Conservation (phyloP, 1,140 invertebrate species). For the Heliconius hermathena region DNA sequence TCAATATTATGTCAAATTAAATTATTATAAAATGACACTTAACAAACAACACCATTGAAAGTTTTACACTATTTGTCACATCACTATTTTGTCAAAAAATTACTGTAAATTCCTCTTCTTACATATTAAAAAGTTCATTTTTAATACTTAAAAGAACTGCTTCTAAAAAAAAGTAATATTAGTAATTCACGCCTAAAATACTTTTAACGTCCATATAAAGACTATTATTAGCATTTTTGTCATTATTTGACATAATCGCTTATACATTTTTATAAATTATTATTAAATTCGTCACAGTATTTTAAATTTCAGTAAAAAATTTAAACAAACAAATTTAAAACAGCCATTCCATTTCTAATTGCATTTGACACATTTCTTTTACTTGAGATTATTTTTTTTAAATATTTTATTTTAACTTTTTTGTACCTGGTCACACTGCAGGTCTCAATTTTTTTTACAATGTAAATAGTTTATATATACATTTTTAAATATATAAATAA, state of each 20-base stretch:
- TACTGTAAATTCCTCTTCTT: neutral
- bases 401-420: neutral
- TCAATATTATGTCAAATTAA: neutral
- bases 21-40: neutral
- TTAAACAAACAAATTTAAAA: neutral
- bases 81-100: neutral
- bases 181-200: neutral
- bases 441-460: slow-evolving; percentile 28
- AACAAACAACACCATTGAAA: neutral
- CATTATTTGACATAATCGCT: neutral
- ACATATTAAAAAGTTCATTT: neutral
- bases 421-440: slow-evolving; percentile 36
- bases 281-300: neutral
- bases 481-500: slow-evolving; percentile 38
- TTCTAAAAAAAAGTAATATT: neutral
- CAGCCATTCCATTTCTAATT: slow-evolving; percentile 5
- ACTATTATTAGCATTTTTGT: neutral
- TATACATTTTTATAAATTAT: neutral
- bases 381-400: neutral
- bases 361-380: neutral
- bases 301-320: neutral
- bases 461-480: slow-evolving; percentile 43
- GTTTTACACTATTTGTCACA: neutral
- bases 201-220: neutral
- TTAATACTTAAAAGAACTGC: neutral